Base-by-base conservation (phyloP, 2,113 vertebrate species). In the Cyprinus carpio region DNA sequence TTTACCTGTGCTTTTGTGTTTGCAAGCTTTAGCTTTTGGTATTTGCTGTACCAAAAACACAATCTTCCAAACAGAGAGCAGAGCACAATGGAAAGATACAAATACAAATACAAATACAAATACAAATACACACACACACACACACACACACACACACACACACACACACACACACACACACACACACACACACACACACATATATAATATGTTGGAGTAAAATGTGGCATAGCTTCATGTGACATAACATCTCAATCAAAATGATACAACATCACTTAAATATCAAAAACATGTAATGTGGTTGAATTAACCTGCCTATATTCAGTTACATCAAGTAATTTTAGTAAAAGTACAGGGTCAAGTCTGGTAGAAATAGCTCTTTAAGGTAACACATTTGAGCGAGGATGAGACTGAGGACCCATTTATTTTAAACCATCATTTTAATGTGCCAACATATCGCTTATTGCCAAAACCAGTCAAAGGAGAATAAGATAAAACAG, bases 371-470 rank as follows among this genome's bases (percentile, higher is more conserved):
- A 69, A 69, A 37, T 37, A 60, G 18, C 67, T 71, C 31, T 69
- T 16, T 34, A 71, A 23, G 9, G 4, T 71, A 5, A 1, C 20
- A 71, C 18, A 2, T 37, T 71, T 29, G 40, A 75, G n/a, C 37
- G 43, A 56, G 67, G 23, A 74, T 46, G 11, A 74, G 20, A 11
- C 64, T 64, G 78, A 64, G 74, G 83, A 75, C 74, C 37, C 37
- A 67, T 83, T 89, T 84, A 83, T 87, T 87, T 49, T 69, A 78
- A 87, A 85, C 46, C 83, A 75, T 49, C 18, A 12, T 11, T 83
- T 34, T 82, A 62, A 79, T 82, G 51, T 82, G 54, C 78, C 83
- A 87, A 25, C 27, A 20, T 31, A 72, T 84, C 54, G 46, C 62
- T 71, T 40, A 72, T 49, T 75, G 51, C 69, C 82, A 62, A 7